Evolutionary conservation across 2,888 invertebrate genomes (phyloP), one percentile per base, ranked within the genome.

Genomic region (Cistogaster globosa): DNA sequence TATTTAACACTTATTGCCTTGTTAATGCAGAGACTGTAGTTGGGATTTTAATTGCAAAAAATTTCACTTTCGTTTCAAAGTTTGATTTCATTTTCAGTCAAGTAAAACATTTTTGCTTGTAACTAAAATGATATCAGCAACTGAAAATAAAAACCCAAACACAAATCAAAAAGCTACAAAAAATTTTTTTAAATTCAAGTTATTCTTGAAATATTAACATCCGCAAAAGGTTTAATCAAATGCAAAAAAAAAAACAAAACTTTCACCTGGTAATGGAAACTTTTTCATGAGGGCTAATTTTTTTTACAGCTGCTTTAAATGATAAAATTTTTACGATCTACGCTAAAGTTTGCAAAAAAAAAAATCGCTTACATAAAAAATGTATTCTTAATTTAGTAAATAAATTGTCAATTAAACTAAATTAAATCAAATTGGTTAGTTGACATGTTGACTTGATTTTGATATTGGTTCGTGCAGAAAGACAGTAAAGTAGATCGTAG

Each of bases 101-200:
- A 38, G 51, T 48, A 48, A 75, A 57, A 55, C 32, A 68, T 74
- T 69, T 42, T 48, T 63, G 45, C 8, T 32, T 62, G 26, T 45
- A 74, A 53, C 67, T 53, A 58, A 67, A 74, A 65, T 72, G 67
- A 53, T 67, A 16, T 22, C 26, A 32, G 20, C 32, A 63, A 48
- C n/a, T 36, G 53, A 45, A 65, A 65, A 22, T 12, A 48, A 48
- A 69, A 51, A n/a, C 51, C 51, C n/a, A 63, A 67, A 72, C 26
- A 63, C 38, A 32, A 57, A n/a, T n/a, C 22, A n/a, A 80, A 67
- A 68, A 45, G 2, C 42, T 12, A 32, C 60, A 62, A 60, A 14
- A 68, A 55, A 74, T 55, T 62, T 42, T 68, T 65, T n/a, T 65
- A 76, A 69, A 76, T 42, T 76, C 69, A 76, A 60, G 82, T 82